Conservation (phyloP, 2,113 vertebrate species). For the Seriola dumerili region DNA sequence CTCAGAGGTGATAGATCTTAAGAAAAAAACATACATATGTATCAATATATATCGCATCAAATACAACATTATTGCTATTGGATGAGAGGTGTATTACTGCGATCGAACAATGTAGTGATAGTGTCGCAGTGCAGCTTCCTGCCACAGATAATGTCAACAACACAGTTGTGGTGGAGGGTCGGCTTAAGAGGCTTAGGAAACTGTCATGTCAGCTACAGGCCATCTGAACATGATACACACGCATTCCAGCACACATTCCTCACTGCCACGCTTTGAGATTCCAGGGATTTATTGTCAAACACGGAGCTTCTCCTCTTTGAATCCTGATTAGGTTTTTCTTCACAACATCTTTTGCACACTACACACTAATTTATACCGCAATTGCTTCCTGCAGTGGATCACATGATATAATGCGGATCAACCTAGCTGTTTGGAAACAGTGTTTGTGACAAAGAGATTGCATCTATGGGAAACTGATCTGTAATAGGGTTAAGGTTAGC, state of each 20-base stretch:
- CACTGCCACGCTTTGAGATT: slow-evolving; percentile 35
- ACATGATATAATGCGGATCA: neutral
- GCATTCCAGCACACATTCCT: slow-evolving; percentile 41
- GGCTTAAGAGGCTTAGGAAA: slow-evolving; percentile 75
- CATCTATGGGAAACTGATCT: neutral
- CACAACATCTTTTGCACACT: slow-evolving; percentile 6
- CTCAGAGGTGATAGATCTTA: neutral
- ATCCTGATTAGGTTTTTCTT: slow-evolving; percentile 34
- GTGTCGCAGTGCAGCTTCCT: slow-evolving; percentile 35
- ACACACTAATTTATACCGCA: slow-evolving; percentile 9
- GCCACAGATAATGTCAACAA: slow-evolving; percentile 59
- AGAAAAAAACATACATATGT: neutral
- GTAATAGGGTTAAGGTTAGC: slow-evolving; percentile 14
- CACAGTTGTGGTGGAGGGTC: slow-evolving; percentile 43
- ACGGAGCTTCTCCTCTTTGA: slow-evolving; percentile 21
- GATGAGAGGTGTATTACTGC: neutral
- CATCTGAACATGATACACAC: slow-evolving; percentile 55
- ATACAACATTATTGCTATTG: neutral
- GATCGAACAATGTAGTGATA: slow-evolving; percentile 26
- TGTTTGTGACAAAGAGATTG: slow-evolving; percentile 12
- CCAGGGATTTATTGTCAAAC: slow-evolving; percentile 51
- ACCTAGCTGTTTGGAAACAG: neutral
- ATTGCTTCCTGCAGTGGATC: neutral
- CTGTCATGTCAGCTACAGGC: slow-evolving; percentile 67
- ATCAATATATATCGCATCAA: neutral